These are phyloP conservation scores for Meiosimyza decipiens DNA, from an alignment of 2,888 invertebrate species.

Conservation along the genomic window DNA sequence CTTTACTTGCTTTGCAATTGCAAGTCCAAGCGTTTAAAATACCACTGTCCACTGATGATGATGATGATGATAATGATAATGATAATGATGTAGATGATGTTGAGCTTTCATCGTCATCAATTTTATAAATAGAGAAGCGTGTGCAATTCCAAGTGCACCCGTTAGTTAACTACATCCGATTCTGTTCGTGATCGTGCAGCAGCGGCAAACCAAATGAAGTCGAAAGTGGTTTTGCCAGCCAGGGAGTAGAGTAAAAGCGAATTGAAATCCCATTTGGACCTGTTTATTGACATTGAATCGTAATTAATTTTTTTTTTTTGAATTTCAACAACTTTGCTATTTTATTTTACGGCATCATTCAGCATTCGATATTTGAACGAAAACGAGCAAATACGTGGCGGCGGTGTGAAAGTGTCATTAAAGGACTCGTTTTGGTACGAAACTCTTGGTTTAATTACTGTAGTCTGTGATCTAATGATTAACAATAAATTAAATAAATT, in stretches of 20 bases:
- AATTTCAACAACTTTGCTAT: constrained; percentile 20
- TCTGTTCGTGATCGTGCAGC: constrained; percentile 14
- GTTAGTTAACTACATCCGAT: constrained; percentile 29
- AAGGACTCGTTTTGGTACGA: constrained; percentile 7
- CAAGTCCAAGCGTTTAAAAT: no score
- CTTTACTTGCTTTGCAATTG: no score
- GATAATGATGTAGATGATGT: no score
- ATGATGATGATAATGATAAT: no score
- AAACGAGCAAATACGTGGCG: neutral
- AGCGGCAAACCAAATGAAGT: constrained; percentile 4
- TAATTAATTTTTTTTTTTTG: constrained; percentile 1
- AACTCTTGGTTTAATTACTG: neutral
- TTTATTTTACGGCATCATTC: constrained; percentile 13
- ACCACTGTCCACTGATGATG: no score
- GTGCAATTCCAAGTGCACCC: constrained; percentile 16
- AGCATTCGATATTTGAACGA: constrained; percentile 21
- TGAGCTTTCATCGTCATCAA: constrained; percentile 2
- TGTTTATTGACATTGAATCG: constrained; percentile 34
- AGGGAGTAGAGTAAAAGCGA: constrained; percentile 16
- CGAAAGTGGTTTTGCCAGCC: constrained; percentile 31
- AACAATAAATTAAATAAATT: no score
- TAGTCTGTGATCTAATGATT: no score
- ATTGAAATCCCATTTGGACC: constrained; percentile 21
- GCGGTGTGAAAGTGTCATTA: neutral
- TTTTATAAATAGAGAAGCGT: neutral